Conservation (phyloP, 2,797 vertebrate species). For the Spondyliosoma cantharus region DNA sequence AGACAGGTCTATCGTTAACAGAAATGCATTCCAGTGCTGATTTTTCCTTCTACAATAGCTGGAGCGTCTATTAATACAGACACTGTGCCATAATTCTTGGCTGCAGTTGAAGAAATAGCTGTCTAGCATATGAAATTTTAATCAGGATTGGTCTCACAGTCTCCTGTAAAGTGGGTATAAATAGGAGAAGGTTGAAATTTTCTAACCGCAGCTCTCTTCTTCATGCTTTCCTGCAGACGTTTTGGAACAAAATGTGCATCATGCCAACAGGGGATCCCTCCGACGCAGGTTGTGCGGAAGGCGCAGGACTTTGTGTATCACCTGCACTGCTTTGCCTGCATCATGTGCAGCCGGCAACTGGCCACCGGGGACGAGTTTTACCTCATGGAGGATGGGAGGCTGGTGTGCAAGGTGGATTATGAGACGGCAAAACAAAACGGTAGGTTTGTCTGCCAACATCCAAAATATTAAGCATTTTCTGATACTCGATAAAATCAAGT, state of each 20-base stretch:
- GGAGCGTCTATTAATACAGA: slow-evolving; percentile 66
- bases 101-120: slow-evolving; percentile 61
- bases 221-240: slow-evolving; percentile 83
- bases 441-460: slow-evolving; percentile 67
- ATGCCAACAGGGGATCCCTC: slow-evolving; percentile 98
- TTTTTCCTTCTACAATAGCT: slow-evolving; percentile 68
- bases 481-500: not conserved
- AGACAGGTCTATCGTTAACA: slow-evolving; percentile 74
- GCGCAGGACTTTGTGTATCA: slow-evolving; percentile 99
- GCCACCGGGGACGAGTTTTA: slow-evolving; percentile 98
- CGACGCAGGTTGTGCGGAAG: slow-evolving; percentile 97
- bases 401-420: slow-evolving; percentile 99
- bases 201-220: slow-evolving; percentile 46
- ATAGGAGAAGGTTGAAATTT: slow-evolving; percentile 28
- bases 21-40: slow-evolving; percentile 73
- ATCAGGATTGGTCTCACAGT: slow-evolving; percentile 49
- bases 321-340: slow-evolving; percentile 97
- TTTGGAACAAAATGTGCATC: slow-evolving; percentile 99
- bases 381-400: slow-evolving; percentile 97
- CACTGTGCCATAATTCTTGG: slow-evolving; percentile 63
- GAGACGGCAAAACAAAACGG: slow-evolving; percentile 98
- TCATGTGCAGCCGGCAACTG: slow-evolving; percentile 97
- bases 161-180: slow-evolving; percentile 44
- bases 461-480: not conserved
- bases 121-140: slow-evolving; percentile 63